phyloP scores from a whole-genome alignment of 2,888 invertebrate genomes.

The Drosophila demipolita region DNA sequence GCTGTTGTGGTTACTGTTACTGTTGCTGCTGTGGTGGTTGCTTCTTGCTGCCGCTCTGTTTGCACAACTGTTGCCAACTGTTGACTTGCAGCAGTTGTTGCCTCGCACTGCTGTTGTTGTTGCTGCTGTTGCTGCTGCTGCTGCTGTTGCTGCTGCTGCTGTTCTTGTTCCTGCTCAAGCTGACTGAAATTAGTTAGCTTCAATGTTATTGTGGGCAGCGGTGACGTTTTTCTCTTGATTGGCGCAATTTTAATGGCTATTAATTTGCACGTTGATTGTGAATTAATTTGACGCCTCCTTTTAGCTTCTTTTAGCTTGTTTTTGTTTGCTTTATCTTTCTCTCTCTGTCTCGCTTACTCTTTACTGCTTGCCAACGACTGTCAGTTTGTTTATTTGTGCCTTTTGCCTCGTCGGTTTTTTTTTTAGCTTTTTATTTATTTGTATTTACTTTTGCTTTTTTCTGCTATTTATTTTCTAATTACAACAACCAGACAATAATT shows the following conservation, averaged over 20 bases:
- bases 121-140: conserved; percentile 22
- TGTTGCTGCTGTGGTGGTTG: conserved; percentile 21
- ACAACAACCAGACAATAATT: conserved; percentile 15
- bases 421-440: conserved; percentile 18
- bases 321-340: neutral
- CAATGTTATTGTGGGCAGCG: conserved; percentile 71
- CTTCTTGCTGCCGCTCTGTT: conserved; percentile 36
- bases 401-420: conserved; percentile 4
- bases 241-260: conserved; percentile 83
- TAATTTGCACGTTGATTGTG: conserved; percentile 59
- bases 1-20: conserved; percentile 31
- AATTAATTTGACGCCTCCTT: conserved; percentile 40
- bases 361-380: conserved; percentile 17
- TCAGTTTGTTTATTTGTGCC: conserved; percentile 19
- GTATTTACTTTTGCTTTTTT: conserved; percentile 14
- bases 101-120: conserved; percentile 23
- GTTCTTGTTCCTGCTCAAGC: conserved; percentile 35
- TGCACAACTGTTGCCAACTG: conserved; percentile 64
- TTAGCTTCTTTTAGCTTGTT: conserved; percentile 11
- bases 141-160: conserved; percentile 26
- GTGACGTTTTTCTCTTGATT: conserved; percentile 83
- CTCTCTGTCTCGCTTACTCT: neutral
- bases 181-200: conserved; percentile 66
- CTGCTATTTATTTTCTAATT: conserved; percentile 28
- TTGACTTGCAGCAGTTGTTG: conserved; percentile 54